These are phyloP conservation scores for Venturia canescens DNA, from an alignment of 1,140 invertebrate species.

Conservation along the genomic window DNA sequence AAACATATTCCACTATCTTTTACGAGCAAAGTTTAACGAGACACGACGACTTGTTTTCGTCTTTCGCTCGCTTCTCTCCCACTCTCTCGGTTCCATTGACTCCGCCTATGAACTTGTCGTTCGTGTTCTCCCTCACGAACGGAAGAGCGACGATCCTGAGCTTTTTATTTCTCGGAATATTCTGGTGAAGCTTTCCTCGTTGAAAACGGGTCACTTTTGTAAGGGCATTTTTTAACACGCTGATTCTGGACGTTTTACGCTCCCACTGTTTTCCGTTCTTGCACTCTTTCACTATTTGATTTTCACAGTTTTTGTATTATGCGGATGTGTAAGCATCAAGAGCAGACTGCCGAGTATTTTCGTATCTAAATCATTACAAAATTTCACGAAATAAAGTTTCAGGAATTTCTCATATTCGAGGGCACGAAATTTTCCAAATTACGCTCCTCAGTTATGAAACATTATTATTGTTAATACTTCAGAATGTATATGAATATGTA, in stretches of 20 bases:
- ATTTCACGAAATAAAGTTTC: too few species aligned
- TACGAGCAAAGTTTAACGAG: constrained; percentile 13
- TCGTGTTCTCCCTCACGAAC: background rate
- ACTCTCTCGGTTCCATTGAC: background rate
- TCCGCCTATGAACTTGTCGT: background rate
- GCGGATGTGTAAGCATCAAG: background rate
- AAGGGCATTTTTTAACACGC: background rate
- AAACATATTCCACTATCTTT: constrained; percentile 7
- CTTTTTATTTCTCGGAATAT: constrained; percentile 7
- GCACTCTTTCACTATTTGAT: background rate
- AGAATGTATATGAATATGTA: background rate
- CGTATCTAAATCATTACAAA: too few species aligned
- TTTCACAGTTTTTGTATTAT: background rate
- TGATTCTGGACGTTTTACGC: background rate
- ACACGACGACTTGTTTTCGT: background rate
- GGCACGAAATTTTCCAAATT: too few species aligned
- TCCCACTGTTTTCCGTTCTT: background rate
- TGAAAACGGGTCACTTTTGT: background rate
- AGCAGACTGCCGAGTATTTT: too few species aligned
- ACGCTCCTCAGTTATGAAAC: too few species aligned
- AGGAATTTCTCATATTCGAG: too few species aligned
- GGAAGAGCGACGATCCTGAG: background rate
- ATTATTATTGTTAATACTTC: background rate
- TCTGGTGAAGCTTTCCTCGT: background rate
- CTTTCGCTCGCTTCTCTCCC: background rate